Evolutionary conservation across 2,113 vertebrate species (phyloP), one percentile per base, ranked within the genome.

Genomic region (Todiramphus saurophagus): DNA sequence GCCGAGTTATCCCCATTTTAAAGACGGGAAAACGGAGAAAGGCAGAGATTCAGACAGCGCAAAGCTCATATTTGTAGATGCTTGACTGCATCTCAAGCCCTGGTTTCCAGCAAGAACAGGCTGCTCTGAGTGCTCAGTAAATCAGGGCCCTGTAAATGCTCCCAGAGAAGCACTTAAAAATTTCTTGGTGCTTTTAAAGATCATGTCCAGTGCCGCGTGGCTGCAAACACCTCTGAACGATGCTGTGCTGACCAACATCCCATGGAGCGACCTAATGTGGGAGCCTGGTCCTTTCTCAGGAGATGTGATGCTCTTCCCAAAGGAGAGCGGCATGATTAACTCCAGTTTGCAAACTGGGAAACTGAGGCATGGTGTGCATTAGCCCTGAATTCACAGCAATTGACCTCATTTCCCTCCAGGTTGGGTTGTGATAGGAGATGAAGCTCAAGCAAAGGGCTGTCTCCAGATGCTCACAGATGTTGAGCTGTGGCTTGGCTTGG

Each of bases 51-150:
- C 69, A 55, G 53, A 9, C 23, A 44, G 48, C 1, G 23, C 72
- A 69, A 28, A 56, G 33, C 68, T 62, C 9, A 59, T 76, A 11
- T 80, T 80, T 58, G 67, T 51, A 35, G 76, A 56, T 66, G 80
- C 73, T 83, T 44, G 62, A 39, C 72, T 89, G 63, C 93, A 33
- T 9, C 37, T 60, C 10, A 6, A 93, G 77, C 27, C 17, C 81
- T 62, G 77, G 64, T 95, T 79, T 64, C 67, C 75, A 56, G 70
- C 5, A 31, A 37, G 89, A 90, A 51, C 62, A 63, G 75, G 75
- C 78, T 90, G 91, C 94, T 93, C 74, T 33, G 82, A 84, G 83
- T 11, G 4, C 93, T 77, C 83, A 31, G 59, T 92, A 96, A 95
- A 81, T 89, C 96, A 89, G 58, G 41, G 51, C 81, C 81, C 81